A percentile compares a stretch with the other conserved stretches of the same genome.
These are phyloP conservation scores for Catajapyx aquilonaris DNA, from an alignment of 1,140 invertebrate genomes.

Conservation along the genomic window DNA sequence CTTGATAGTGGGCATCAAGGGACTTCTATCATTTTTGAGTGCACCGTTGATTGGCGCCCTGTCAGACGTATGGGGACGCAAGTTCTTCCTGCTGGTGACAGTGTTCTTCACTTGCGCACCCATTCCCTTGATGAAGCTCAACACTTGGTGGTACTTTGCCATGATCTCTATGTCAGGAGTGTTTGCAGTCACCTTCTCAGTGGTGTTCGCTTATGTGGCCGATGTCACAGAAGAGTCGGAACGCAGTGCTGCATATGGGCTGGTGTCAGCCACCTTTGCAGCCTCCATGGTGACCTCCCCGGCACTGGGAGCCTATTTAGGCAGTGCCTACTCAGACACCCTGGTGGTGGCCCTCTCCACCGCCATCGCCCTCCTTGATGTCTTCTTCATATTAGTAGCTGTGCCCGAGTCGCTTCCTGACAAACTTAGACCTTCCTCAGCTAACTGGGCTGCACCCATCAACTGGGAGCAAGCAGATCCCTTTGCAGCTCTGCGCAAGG, in stretches of 20 bases:
- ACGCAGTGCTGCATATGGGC: conserved; percentile 84
- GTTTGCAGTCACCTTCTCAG: conserved; percentile 96
- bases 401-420: conserved; percentile 96
- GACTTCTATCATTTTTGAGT: conserved; percentile 87
- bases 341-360: conserved; percentile 92
- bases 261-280: conserved; percentile 95
- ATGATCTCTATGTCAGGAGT: conserved; percentile 97
- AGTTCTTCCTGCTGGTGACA: conserved; percentile 93
- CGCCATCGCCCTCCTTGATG: conserved; percentile 82
- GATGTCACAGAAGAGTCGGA: conserved; percentile 98
- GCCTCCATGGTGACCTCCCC: conserved; percentile 96
- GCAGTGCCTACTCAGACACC: conserved; percentile 71
- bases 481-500: conserved; percentile 78
- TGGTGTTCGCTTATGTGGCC: conserved; percentile 98
- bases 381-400: conserved; percentile 93
- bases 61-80: conserved; percentile 94
- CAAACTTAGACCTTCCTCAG: conserved; percentile 55
- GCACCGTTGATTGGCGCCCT: conserved; percentile 91
- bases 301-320: conserved; percentile 83
- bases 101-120: conserved; percentile 98
- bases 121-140: conserved; percentile 96
- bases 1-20: conserved; percentile 93
- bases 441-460: conserved; percentile 63
- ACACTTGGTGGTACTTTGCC: conserved; percentile 99
- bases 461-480: conserved; percentile 96